Conservation (phyloP, 2,888 invertebrate genomes). For the Harpalus rufipes region DNA sequence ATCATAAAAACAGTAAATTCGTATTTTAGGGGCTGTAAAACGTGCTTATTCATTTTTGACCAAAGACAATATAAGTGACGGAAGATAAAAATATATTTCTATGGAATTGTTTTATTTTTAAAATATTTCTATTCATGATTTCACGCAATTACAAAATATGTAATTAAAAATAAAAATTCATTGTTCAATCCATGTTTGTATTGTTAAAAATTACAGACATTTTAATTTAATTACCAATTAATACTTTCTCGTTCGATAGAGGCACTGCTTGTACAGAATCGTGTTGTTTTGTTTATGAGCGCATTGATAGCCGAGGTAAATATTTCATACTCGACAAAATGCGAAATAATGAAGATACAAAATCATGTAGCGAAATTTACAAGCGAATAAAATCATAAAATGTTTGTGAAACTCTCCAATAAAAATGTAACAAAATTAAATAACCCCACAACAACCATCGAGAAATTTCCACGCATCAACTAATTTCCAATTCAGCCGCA, state of each 20-base stretch:
- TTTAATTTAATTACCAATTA: slow-evolving; percentile 27
- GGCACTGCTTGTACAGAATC: not conserved
- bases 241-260: slow-evolving; percentile 9
- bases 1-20: no score
- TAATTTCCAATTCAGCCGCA: slow-evolving; percentile 28
- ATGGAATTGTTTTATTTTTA: not conserved
- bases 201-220: slow-evolving; percentile 14
- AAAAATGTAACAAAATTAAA: slow-evolving; percentile 53
- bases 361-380: slow-evolving; percentile 48
- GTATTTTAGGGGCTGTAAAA: no score
- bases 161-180: slow-evolving; percentile 5
- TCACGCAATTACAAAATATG: not conserved
- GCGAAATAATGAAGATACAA: slow-evolving; percentile 48
- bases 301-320: slow-evolving; percentile 29
- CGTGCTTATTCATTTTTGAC: no score
- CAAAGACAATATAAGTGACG: no score
- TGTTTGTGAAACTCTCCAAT: slow-evolving; percentile 47
- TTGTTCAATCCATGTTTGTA: slow-evolving; percentile 2
- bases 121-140: not conserved
- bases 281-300: slow-evolving; percentile 43
- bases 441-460: slow-evolving; percentile 61
- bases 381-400: slow-evolving; percentile 39
- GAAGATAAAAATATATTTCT: no score
- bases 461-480: slow-evolving; percentile 33
- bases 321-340: slow-evolving; percentile 20